Conservation (phyloP, 2,888 invertebrate species). For the Cephus nigrinus region DNA sequence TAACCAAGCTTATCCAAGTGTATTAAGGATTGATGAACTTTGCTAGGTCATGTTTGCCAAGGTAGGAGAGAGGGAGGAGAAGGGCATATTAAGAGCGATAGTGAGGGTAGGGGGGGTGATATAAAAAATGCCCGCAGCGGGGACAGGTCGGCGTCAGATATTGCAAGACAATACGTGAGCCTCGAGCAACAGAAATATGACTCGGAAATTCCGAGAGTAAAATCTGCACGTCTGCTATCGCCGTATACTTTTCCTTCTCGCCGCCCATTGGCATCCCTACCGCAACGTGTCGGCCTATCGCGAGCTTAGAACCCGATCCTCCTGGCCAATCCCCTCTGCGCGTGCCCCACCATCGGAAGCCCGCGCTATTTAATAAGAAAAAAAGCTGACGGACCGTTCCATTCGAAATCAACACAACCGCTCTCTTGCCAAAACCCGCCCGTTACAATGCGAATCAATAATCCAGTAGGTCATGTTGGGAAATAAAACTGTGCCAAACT, state of each 20-base stretch:
- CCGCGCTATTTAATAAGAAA: conserved; percentile 6
- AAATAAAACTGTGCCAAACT: conserved; percentile 47
- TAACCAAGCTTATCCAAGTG: too few species aligned
- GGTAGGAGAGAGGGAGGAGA: conserved; percentile 8
- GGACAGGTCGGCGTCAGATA: conserved; percentile 3
- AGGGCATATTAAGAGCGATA: not conserved
- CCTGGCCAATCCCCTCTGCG: too few species aligned
- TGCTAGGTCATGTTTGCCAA: not conserved
- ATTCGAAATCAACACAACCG: conserved; percentile 37
- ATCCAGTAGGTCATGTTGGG: conserved; percentile 55
- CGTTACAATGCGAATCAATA: conserved; percentile 48
- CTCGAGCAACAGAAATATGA: conserved; percentile 44
- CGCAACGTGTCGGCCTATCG: too few species aligned
- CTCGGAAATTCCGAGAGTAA: too few species aligned
- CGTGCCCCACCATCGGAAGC: too few species aligned
- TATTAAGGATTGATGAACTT: too few species aligned
- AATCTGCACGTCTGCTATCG: too few species aligned
- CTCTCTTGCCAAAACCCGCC: conserved; percentile 47
- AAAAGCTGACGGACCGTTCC: conserved; percentile 23
- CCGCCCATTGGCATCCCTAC: too few species aligned
- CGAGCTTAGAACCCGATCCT: too few species aligned
- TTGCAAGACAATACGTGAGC: conserved; percentile 48
- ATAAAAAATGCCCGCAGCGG: conserved; percentile 14
- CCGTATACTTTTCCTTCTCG: too few species aligned
- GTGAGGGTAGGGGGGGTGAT: not conserved